Percentiles rank a stretch among this genome's conserved stretches.
phyloP scores from a whole-genome alignment of 2,888 invertebrate genomes.

The Caenorhabditis sp. region DNA sequence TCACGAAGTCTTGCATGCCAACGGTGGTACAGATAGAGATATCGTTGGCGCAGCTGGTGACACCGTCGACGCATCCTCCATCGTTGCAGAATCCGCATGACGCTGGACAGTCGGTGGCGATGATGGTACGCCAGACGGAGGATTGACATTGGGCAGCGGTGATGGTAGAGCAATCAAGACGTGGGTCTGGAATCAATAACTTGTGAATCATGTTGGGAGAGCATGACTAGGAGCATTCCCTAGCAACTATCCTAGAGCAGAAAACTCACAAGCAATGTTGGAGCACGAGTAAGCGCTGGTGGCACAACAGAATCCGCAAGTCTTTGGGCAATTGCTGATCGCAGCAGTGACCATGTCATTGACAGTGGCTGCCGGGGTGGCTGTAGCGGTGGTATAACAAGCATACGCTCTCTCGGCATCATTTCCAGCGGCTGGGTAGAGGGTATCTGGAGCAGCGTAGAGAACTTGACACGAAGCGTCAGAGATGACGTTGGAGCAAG shows the following conservation, averaged over 20 bases:
- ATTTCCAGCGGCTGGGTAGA: constrained; percentile 48
- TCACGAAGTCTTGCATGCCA: constrained; percentile 60
- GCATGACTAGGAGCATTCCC: background rate
- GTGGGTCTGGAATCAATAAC: background rate
- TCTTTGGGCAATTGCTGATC: constrained; percentile 61
- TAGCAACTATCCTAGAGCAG: too few relatives aligned
- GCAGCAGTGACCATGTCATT: constrained; percentile 55
- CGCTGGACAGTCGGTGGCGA: constrained; percentile 65
- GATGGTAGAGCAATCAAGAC: constrained; percentile 53
- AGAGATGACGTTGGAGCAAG: constrained; percentile 54
- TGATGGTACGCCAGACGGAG: constrained; percentile 62
- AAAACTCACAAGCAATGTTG: constrained; percentile 60
- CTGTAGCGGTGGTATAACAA: constrained; percentile 55
- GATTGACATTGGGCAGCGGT: constrained; percentile 57
- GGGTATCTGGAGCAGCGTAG: constrained; percentile 50
- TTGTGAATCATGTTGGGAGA: background rate
- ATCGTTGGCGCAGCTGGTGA: constrained; percentile 66
- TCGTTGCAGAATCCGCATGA: constrained; percentile 67
- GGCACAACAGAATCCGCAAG: constrained; percentile 68
- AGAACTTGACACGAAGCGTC: constrained; percentile 49
- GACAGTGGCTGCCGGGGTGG: constrained; percentile 48
- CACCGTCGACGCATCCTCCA: constrained; percentile 70
- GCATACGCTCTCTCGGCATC: constrained; percentile 54
- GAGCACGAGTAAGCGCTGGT: constrained; percentile 66
- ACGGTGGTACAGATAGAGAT: constrained; percentile 62